phyloP scores from a whole-genome alignment of 2,888 invertebrate species.

The Drosophila testacea region DNA sequence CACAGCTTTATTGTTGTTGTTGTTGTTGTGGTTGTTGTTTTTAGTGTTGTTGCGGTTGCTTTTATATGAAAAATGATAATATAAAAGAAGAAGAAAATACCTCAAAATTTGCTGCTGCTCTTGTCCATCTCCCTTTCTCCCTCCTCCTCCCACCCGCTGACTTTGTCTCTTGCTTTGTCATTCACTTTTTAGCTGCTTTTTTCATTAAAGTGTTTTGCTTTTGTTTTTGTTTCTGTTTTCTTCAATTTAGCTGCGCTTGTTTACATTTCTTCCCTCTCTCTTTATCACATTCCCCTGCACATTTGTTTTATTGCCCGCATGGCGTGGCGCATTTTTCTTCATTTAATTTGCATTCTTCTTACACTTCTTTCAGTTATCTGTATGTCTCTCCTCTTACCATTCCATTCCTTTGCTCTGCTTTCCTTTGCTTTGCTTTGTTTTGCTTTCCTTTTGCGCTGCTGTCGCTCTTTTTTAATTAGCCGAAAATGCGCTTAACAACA shows the following conservation, averaged over 20 bases:
- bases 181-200: slow-evolving; percentile 45
- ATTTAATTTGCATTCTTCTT: slow-evolving; percentile 66
- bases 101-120: slow-evolving; percentile 24
- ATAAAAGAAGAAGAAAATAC: slow-evolving; percentile 27
- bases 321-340: slow-evolving; percentile 61
- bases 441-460: slow-evolving; percentile 22
- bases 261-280: slow-evolving; percentile 11
- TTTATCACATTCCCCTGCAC: slow-evolving; percentile 2
- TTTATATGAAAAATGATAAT: slow-evolving; percentile 18
- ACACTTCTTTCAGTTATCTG: slow-evolving; percentile 34
- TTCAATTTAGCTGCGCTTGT: slow-evolving; percentile 64
- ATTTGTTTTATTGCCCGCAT: slow-evolving; percentile 55
- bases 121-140: slow-evolving; percentile 2
- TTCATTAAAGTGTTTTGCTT: slow-evolving; percentile 53
- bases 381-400: slow-evolving; percentile 1
- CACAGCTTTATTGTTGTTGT: slow-evolving; percentile 23
- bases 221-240: slow-evolving; percentile 18
- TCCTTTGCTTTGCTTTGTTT: neutral
- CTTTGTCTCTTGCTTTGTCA: slow-evolving; percentile 15
- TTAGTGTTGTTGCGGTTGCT: slow-evolving; percentile 19
- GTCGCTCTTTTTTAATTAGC: slow-evolving; percentile 74
- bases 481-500: slow-evolving; percentile 74
- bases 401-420: slow-evolving; percentile 9
- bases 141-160: neutral
- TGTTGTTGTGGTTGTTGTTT: slow-evolving; percentile 10